These are phyloP conservation scores for Hirtodrosophila alboralis DNA, from an alignment of 2,888 invertebrate genomes.

Conservation along the genomic window DNA sequence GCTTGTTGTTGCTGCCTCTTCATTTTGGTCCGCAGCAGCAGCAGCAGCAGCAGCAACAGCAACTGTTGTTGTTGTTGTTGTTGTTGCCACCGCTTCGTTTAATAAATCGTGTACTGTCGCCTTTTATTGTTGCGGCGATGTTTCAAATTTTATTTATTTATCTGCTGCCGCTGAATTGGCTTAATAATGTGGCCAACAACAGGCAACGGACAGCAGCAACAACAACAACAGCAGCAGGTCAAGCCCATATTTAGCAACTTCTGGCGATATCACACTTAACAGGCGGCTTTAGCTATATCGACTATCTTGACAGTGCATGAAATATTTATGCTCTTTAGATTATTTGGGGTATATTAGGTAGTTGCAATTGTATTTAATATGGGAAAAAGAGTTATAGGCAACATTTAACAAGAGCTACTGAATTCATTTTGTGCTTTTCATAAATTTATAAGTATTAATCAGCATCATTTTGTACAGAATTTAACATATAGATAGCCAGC, in stretches of 20 bases:
- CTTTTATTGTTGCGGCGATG: constrained; percentile 80
- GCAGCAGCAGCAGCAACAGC: constrained; percentile 28
- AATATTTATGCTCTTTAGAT: constrained; percentile 60
- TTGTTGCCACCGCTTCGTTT: constrained; percentile 65
- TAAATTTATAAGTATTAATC: constrained; percentile 3
- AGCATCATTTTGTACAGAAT: too few species aligned
- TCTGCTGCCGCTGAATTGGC: constrained; percentile 80
- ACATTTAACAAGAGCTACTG: constrained; percentile 7
- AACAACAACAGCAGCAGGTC: constrained; percentile 63
- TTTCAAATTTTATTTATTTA: constrained; percentile 80
- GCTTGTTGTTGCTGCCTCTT: constrained; percentile 61
- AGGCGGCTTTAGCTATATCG: constrained; percentile 69
- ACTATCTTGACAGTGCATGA: constrained; percentile 73
- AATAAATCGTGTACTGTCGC: constrained; percentile 80
- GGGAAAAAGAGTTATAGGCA: not conserved
- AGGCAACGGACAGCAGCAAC: constrained; percentile 25
- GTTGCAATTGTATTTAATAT: not conserved
- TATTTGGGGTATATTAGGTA: constrained; percentile 19
- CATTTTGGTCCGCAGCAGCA: constrained; percentile 61
- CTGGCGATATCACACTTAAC: constrained; percentile 76
- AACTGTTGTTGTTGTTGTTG: too few species aligned
- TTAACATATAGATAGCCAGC: too few species aligned
- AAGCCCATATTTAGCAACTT: constrained; percentile 77
- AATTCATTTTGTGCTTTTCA: not conserved
- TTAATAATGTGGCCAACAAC: constrained; percentile 77